These are phyloP conservation scores for Lateolabrax maculatus DNA, from an alignment of 2,797 vertebrate species.

Conservation along the genomic window DNA sequence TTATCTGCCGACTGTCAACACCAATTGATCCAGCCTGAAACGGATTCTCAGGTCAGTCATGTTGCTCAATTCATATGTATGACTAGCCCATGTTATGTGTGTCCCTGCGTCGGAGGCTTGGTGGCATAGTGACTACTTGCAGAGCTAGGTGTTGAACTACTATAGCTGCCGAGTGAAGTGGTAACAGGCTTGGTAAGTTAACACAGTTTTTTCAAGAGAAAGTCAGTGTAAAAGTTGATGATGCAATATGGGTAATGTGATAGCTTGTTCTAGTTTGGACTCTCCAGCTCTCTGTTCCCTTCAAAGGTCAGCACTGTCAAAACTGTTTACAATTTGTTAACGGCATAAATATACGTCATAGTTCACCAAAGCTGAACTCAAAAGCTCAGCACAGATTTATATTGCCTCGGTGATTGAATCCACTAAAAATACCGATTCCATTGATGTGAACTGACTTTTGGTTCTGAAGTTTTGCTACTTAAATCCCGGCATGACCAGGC, in stretches of 20 bases:
- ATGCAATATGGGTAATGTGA: neutral
- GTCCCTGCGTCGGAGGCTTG: too few species aligned
- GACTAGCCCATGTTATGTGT: too few species aligned
- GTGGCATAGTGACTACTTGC: too few species aligned
- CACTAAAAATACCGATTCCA: neutral
- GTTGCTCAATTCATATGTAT: too few species aligned
- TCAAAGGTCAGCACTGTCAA: slow-evolving; percentile 15
- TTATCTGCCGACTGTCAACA: too few species aligned
- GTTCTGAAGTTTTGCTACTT: neutral
- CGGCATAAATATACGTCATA: neutral
- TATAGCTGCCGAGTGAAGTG: too few species aligned
- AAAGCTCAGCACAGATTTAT: neutral
- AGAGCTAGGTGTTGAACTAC: too few species aligned
- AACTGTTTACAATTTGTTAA: slow-evolving; percentile 1
- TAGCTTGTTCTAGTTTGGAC: neutral
- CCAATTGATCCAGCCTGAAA: too few species aligned
- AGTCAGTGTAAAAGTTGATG: neutral
- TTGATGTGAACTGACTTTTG: neutral
- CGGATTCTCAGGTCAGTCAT: too few species aligned
- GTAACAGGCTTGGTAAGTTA: neutral
- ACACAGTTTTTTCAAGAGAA: neutral
- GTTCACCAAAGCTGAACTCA: neutral
- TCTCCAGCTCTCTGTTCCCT: slow-evolving; percentile 9
- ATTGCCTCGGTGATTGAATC: neutral
- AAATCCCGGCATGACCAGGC: neutral